Percentiles rank a stretch among this genome's conserved stretches.
phyloP scores from a whole-genome alignment of 2,888 invertebrate genomes.

The Empis stercorea region DNA sequence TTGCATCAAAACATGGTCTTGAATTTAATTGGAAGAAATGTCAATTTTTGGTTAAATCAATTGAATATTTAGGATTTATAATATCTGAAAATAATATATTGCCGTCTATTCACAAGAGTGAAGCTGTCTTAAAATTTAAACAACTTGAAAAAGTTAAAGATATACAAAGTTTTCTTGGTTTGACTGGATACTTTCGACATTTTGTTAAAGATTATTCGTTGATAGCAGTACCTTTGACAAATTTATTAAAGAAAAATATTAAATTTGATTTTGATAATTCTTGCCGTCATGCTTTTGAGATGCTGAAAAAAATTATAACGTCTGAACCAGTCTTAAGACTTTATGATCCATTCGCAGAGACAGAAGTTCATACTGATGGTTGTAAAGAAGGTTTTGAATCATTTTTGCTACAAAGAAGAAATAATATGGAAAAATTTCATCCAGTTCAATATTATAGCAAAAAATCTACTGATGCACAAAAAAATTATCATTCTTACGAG shows the following conservation, averaged over 20 bases:
- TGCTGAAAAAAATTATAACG: conserved; percentile 6
- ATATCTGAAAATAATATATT: conserved; percentile 12
- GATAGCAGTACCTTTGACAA: conserved; percentile 15
- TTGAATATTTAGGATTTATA: conserved; percentile 13
- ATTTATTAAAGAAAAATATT: conserved; percentile 2
- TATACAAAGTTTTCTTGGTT: conserved; percentile 20
- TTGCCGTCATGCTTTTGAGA: not conserved
- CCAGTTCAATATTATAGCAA: conserved; percentile 22
- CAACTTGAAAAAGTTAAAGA: conserved; percentile 17
- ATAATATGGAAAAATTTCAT: conserved; percentile 13
- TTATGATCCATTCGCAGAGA: not conserved
- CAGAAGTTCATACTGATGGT: not conserved
- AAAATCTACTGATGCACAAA: conserved; percentile 22
- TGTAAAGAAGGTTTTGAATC: not conserved
- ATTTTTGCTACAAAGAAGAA: not conserved
- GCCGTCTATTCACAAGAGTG: conserved; percentile 16
- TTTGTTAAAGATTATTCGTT: conserved; percentile 17
- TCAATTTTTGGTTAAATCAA: conserved; percentile 10
- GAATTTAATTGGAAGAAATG: conserved; percentile 13
- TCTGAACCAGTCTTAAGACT: not conserved
- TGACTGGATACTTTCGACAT: conserved; percentile 20
- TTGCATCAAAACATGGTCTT: conserved; percentile 9
- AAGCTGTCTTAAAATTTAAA: conserved; percentile 17
- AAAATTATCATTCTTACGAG: conserved; percentile 23
- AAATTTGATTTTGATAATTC: not conserved